A percentile compares a stretch with the other conserved stretches of the same genome.
Evolutionary conservation across 2,797 vertebrate genomes (phyloP).

Genomic region (Paratrypauchen microcephalus): DNA sequence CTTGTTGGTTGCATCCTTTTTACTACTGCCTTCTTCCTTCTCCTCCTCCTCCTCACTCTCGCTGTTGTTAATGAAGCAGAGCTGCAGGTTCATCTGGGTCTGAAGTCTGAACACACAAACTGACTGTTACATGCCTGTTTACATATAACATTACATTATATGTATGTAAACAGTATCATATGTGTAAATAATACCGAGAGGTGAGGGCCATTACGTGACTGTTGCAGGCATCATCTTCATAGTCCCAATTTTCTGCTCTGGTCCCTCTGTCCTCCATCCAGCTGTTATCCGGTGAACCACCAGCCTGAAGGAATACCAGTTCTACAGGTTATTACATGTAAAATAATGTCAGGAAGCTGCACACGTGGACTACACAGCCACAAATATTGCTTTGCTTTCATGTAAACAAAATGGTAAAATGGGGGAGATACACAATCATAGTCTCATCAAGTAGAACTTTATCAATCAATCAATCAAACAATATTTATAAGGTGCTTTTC

Average conservation of each 20-base stretch:
- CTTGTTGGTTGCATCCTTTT: constrained; percentile 31
- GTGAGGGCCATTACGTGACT: constrained; percentile 74
- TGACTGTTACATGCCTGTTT: neutral
- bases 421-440: too few species aligned
- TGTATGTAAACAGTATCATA: neutral
- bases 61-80: constrained; percentile 85
- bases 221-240: constrained; percentile 71
- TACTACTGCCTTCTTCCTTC: constrained; percentile 22
- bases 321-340: neutral
- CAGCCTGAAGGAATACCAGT: constrained; percentile 34
- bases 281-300: constrained; percentile 43
- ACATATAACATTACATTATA: neutral
- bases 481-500: too few species aligned
- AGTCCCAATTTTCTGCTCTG: constrained; percentile 66
- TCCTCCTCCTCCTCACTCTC: constrained; percentile 80
- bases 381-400: too few species aligned
- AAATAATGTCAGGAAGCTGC: neutral
- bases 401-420: too few species aligned
- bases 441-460: too few species aligned
- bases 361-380: too few species aligned
- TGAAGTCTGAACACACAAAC: constrained; percentile 63
- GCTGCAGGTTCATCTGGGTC: constrained; percentile 82
- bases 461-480: too few species aligned
- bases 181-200: constrained; percentile 62
- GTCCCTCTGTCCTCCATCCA: constrained; percentile 56